Conservation (phyloP, 2,113 vertebrate genomes). For the Cathartes aura region DNA sequence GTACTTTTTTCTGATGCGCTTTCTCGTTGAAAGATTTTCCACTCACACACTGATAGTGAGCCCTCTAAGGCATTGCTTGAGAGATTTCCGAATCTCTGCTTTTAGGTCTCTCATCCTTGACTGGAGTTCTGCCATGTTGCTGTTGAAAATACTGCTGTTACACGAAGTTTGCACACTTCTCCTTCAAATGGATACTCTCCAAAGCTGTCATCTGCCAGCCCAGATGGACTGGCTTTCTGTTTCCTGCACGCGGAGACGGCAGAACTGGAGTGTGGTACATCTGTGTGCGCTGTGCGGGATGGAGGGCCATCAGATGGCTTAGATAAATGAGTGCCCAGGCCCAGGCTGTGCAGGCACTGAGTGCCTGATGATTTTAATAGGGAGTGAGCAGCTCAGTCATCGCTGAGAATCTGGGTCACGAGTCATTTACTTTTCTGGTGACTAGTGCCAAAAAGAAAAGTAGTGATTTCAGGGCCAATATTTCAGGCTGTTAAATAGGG, state of each 20-base stretch:
- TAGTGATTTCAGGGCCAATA: background rate
- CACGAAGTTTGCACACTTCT: background rate
- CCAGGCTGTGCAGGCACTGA: background rate
- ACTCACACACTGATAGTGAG: background rate
- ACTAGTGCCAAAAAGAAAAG: background rate
- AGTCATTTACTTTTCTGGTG: background rate
- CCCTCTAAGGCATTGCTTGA: background rate
- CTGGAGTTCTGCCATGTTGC: background rate
- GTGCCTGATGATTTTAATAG: background rate
- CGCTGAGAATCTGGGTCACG: background rate
- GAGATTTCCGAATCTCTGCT: background rate
- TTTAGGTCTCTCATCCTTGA: background rate
- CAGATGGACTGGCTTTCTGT: background rate
- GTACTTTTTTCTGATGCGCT: background rate
- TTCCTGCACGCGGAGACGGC: background rate
- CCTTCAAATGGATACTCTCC: background rate
- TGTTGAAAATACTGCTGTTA: background rate
- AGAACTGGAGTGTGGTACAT: background rate
- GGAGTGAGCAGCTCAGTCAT: background rate
- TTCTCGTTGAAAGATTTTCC: background rate
- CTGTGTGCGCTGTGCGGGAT: background rate
- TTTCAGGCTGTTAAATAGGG: background rate
- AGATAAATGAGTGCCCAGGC: rapidly evolving
- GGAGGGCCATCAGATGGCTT: background rate
- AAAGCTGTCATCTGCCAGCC: background rate